Percentiles rank a stretch among this genome's conserved stretches.
phyloP scores from a whole-genome alignment of 2,888 invertebrate genomes.

The Aphodius granarius region DNA sequence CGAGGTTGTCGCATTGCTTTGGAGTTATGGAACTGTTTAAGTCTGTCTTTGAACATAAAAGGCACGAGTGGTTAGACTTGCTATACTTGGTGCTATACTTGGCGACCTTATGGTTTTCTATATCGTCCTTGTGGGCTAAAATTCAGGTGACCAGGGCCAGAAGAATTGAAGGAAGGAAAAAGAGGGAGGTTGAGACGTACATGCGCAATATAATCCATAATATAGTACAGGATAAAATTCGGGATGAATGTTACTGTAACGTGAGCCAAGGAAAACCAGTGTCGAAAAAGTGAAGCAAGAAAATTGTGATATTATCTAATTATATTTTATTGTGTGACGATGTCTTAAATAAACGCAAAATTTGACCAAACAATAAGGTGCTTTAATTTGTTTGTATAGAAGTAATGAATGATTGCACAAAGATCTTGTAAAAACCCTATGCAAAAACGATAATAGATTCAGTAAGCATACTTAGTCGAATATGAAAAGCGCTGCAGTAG shows the following conservation, averaged over 20 bases:
- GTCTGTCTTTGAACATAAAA: background rate
- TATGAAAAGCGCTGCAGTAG: too few species aligned
- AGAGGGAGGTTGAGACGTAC: background rate
- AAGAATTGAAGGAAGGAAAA: background rate
- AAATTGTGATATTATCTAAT: background rate
- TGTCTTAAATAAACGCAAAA: background rate
- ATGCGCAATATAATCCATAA: background rate
- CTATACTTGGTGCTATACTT: background rate
- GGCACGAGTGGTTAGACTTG: background rate
- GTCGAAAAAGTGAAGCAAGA: background rate
- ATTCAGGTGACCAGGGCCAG: background rate
- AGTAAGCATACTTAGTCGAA: too few species aligned
- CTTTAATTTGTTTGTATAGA: too few species aligned
- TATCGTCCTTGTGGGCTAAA: background rate
- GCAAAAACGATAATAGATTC: too few species aligned
- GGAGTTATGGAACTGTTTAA: background rate
- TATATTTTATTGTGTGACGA: background rate
- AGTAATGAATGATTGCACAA: too few species aligned
- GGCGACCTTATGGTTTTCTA: background rate
- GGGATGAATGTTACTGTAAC: background rate
- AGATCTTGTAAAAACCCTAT: too few species aligned
- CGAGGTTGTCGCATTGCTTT: background rate
- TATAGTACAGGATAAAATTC: background rate
- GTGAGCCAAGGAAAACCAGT: background rate
- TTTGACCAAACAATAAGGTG: too few species aligned